These are phyloP conservation scores for Apamea epomidion DNA, from an alignment of 2,888 invertebrate genomes.

Conservation along the genomic window DNA sequence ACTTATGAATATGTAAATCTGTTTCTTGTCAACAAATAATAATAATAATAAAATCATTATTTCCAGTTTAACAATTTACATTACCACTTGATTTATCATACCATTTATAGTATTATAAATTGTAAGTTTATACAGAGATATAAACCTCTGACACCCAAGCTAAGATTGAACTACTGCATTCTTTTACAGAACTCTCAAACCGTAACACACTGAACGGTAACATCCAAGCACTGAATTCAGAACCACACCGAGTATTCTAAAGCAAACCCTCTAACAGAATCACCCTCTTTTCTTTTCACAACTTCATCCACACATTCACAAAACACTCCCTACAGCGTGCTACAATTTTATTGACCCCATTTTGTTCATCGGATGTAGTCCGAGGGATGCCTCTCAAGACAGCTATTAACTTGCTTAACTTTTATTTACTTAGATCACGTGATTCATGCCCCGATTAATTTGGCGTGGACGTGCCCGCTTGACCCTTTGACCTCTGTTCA, in stretches of 20 bases:
- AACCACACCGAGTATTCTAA: background rate
- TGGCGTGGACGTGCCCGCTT: conserved; percentile 40
- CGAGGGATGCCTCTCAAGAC: conserved; percentile 58
- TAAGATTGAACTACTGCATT: no score
- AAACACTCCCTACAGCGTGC: conserved; percentile 39
- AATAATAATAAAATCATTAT: no score
- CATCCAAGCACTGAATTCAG: background rate
- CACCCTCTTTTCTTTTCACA: conserved; percentile 11
- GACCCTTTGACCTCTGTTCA: conserved; percentile 40
- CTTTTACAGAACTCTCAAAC: background rate
- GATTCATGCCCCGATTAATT: conserved; percentile 66
- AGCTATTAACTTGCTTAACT: conserved; percentile 64
- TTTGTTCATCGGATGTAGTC: conserved; percentile 53
- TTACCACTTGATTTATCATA: no score
- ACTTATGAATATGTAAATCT: background rate
- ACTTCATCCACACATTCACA: conserved; percentile 25
- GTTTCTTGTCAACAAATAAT: background rate
- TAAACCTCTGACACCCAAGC: no score
- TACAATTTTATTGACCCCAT: conserved; percentile 62
- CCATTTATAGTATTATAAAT: no score
- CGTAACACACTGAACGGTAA: background rate
- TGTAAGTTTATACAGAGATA: no score
- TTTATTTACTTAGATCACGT: conserved; percentile 67
- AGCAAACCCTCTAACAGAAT: conserved; percentile 8
- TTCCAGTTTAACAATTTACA: no score